phyloP scores from a whole-genome alignment of 2,797 vertebrate genomes.

The Coendou prehensilis region DNA sequence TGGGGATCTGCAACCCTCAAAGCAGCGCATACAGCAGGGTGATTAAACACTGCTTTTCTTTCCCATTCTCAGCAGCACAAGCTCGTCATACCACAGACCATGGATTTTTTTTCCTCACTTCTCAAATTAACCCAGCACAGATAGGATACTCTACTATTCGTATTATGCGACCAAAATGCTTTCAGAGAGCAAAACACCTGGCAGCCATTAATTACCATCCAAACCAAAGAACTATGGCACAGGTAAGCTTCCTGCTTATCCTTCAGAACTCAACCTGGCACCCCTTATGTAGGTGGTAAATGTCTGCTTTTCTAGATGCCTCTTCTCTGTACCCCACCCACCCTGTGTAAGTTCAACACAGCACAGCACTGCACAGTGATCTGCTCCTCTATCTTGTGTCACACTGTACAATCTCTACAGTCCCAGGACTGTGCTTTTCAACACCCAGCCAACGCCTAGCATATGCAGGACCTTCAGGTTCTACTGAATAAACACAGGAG shows the following conservation, averaged over 20 bases:
- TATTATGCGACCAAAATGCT: neutral
- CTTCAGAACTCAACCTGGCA: neutral
- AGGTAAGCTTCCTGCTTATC: neutral
- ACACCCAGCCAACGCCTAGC: neutral
- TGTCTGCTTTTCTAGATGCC: neutral
- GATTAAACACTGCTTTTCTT: neutral
- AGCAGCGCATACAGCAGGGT: neutral
- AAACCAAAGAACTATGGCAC: neutral
- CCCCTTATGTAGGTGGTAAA: neutral
- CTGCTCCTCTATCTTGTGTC: neutral
- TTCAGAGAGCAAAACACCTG: neutral
- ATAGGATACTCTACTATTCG: neutral
- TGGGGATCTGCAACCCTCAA: neutral
- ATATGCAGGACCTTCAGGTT: neutral
- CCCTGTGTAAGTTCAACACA: neutral
- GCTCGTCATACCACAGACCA: neutral
- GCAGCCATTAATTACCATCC: neutral
- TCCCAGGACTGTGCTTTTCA: neutral
- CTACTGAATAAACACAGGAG: neutral
- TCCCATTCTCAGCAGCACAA: slow-evolving; percentile 11
- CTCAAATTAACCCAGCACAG: slow-evolving; percentile 25
- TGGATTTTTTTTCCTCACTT: neutral
- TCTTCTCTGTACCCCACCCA: neutral
- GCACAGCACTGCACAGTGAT: neutral
- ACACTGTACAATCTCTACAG: neutral